These are phyloP conservation scores for Rachycentron canadum DNA, from an alignment of 2,797 vertebrate genomes.

Conservation along the genomic window DNA sequence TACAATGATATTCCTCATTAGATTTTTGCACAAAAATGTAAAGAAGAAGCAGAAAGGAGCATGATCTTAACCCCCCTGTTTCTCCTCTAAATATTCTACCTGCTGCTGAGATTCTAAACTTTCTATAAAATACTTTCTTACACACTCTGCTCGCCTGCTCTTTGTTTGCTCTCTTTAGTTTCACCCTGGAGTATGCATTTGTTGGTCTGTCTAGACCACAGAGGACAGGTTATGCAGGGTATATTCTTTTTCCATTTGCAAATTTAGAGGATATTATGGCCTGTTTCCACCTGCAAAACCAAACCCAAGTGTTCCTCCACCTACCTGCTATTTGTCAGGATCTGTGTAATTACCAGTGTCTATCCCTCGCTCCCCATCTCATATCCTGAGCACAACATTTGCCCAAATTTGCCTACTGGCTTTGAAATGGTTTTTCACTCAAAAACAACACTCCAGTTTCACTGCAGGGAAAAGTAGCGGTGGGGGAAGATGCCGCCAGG, in stretches of 20 bases:
- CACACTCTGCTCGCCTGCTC: conserved; percentile 15
- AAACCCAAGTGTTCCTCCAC: conserved; percentile 50
- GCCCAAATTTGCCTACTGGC: conserved; percentile 59
- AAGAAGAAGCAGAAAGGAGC: conserved; percentile 2
- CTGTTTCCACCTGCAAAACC: conserved; percentile 73
- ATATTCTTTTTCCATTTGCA: conserved; percentile 63
- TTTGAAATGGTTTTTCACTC: conserved; percentile 48
- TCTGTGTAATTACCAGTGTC: conserved; percentile 68
- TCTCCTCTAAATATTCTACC: conserved; percentile 39
- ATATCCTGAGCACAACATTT: conserved; percentile 75
- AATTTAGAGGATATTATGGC: conserved; percentile 61
- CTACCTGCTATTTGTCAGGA: conserved; percentile 72
- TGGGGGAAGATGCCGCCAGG: conserved; percentile 56
- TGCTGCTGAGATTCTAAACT: conserved; percentile 17
- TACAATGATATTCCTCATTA: not conserved
- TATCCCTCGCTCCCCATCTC: conserved; percentile 62
- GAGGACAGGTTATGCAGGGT: conserved; percentile 62
- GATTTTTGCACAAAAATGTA: not conserved
- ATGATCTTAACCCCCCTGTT: not conserved
- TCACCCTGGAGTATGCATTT: conserved; percentile 32
- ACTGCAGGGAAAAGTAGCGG: conserved; percentile 41
- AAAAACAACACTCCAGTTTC: conserved; percentile 64
- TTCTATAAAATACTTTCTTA: conserved; percentile 30
- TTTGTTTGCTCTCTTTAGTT: conserved; percentile 55
- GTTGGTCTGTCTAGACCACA: conserved; percentile 67